phyloP scores from a whole-genome alignment of 1,140 invertebrate species.

The Ephestia elutella region DNA sequence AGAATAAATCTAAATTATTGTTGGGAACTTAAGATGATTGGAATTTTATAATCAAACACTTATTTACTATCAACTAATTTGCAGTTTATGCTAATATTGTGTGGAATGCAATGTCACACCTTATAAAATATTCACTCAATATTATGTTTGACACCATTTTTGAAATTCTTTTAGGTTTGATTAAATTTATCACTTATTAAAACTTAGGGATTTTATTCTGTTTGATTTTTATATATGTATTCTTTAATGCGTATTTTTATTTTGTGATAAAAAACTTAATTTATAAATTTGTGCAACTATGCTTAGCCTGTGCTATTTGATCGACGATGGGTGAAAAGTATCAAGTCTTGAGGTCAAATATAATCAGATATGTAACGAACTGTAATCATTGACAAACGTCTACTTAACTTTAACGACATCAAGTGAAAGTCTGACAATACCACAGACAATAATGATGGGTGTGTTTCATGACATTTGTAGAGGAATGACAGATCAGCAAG shows the following conservation, averaged over 20 bases:
- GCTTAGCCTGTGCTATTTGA: not conserved
- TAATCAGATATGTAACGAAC: not conserved
- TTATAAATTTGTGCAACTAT: no score
- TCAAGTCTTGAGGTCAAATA: not conserved
- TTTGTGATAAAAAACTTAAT: no score
- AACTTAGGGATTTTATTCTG: no score
- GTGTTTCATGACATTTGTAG: slow-evolving; percentile 1
- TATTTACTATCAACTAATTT: not conserved
- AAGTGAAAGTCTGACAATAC: slow-evolving; percentile 1
- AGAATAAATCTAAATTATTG: not conserved
- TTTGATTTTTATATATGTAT: no score
- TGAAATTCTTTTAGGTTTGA: not conserved
- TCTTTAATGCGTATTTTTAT: no score
- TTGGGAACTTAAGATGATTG: not conserved
- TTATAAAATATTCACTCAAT: not conserved
- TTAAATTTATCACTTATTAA: no score
- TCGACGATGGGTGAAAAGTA: not conserved
- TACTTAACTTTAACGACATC: not conserved
- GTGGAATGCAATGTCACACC: not conserved
- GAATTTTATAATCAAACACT: not conserved
- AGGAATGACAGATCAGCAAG: slow-evolving; percentile 1
- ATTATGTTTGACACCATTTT: not conserved
- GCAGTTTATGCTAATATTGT: not conserved
- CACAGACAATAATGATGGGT: slow-evolving; percentile 2
- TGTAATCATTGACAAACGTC: slow-evolving; percentile 5